Percentiles rank a stretch among this genome's conserved stretches.
Conservation (phyloP, 23 tunicate genomes). For the Ciona savignyi region DNA sequence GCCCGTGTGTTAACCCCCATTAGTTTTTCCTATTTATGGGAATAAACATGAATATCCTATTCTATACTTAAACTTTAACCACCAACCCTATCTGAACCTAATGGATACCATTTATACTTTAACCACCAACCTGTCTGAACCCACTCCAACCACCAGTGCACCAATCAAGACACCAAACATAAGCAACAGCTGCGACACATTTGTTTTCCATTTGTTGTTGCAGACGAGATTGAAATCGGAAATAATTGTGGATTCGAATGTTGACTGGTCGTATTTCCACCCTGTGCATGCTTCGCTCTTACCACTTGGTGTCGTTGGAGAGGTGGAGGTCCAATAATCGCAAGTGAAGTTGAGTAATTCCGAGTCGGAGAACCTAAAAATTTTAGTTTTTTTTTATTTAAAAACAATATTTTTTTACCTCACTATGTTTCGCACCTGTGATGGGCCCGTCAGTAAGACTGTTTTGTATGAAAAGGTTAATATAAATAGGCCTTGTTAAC, state of each 20-base stretch:
- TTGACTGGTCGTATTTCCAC: slow-evolving; percentile 44
- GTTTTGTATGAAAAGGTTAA: too few species aligned
- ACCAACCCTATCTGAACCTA: too few species aligned
- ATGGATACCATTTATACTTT: too few species aligned
- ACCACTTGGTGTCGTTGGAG: not conserved
- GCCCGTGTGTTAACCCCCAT: too few species aligned
- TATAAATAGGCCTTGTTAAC: too few species aligned
- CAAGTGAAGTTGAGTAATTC: slow-evolving; percentile 14
- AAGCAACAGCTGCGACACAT: slow-evolving; percentile 49
- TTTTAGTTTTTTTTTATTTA: too few species aligned
- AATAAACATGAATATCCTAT: too few species aligned
- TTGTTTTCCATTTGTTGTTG: slow-evolving; percentile 37
- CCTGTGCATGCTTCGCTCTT: slow-evolving; percentile 24
- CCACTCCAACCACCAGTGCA: slow-evolving; percentile 41
- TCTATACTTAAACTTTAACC: too few species aligned
- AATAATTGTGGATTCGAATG: slow-evolving; percentile 35
- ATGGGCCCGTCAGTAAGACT: too few species aligned
- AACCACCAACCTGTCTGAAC: slow-evolving; percentile 60
- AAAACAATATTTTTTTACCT: too few species aligned
- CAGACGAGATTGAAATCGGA: slow-evolving; percentile 85
- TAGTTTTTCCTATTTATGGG: too few species aligned
- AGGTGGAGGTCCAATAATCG: slow-evolving; percentile 12
- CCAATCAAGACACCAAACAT: slow-evolving; percentile 85
- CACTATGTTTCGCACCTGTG: too few species aligned
- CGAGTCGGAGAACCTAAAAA: slow-evolving; percentile 20